phyloP scores from a whole-genome alignment of 2,888 invertebrate genomes.

The Catocala sponsa region DNA sequence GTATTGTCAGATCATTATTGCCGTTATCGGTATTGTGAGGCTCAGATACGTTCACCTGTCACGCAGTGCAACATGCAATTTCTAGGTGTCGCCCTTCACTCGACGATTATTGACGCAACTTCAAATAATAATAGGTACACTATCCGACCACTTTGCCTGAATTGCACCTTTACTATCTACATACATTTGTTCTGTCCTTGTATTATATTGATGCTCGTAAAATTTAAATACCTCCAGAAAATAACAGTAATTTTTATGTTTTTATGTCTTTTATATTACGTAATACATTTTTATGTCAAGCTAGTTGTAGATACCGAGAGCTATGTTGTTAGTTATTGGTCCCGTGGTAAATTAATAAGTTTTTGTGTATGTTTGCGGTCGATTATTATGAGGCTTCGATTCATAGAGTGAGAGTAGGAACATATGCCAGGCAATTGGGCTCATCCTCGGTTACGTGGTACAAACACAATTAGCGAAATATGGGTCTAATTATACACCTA shows the following conservation, averaged over 20 bases:
- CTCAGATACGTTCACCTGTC: constrained; percentile 60
- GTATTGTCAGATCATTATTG: constrained; percentile 4
- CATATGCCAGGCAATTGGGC: too few relatives aligned
- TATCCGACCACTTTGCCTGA: constrained; percentile 50
- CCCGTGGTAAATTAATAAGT: too few relatives aligned
- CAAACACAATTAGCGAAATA: too few relatives aligned
- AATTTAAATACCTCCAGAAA: constrained; percentile 1
- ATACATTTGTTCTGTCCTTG: constrained; percentile 44
- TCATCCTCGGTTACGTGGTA: too few relatives aligned
- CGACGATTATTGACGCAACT: constrained; percentile 56
- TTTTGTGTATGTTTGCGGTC: too few relatives aligned
- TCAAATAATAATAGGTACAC: constrained; percentile 52
- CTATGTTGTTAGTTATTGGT: too few relatives aligned
- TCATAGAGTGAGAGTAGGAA: too few relatives aligned
- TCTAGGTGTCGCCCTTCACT: constrained; percentile 69
- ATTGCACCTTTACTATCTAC: constrained; percentile 51
- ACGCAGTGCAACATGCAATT: constrained; percentile 68
- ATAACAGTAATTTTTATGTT: not conserved
- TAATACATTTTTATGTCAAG: too few relatives aligned
- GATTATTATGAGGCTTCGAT: too few relatives aligned
- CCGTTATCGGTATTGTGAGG: constrained; percentile 27
- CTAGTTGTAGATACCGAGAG: too few relatives aligned
- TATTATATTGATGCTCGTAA: constrained; percentile 24
- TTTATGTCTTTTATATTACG: not conserved
- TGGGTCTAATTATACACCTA: too few relatives aligned